Conservation (phyloP, 2,113 vertebrate genomes). For the Etia nguti region DNA sequence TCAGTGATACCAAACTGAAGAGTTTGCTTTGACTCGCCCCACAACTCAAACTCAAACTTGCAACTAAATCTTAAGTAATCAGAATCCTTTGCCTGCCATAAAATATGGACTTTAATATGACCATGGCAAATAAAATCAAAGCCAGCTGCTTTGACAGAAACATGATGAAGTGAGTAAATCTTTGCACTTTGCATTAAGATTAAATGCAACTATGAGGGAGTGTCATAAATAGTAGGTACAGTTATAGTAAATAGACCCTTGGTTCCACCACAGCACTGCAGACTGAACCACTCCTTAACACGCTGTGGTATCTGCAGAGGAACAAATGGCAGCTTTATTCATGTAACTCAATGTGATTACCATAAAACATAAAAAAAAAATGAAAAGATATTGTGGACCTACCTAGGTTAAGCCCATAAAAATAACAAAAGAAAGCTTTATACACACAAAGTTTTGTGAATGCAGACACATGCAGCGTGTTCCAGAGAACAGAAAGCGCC, state of each 20-base stretch:
- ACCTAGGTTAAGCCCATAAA: background rate
- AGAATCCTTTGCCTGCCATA: background rate
- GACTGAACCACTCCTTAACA: constrained; percentile 20
- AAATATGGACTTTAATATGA: background rate
- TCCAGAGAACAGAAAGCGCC: background rate
- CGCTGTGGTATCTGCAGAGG: background rate
- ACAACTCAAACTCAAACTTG: background rate
- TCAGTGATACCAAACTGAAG: background rate
- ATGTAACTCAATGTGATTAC: accelerated
- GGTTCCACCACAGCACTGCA: background rate
- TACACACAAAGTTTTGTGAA: background rate
- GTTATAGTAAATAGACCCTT: background rate
- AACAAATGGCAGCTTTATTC: background rate
- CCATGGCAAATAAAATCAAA: background rate
- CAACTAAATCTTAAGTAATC: background rate
- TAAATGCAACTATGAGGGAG: background rate
- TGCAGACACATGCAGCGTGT: background rate
- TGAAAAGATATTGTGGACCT: too few species aligned
- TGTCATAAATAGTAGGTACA: background rate
- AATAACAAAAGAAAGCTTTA: accelerated
- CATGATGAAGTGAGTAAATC: background rate
- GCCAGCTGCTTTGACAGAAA: background rate
- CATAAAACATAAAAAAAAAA: background rate
- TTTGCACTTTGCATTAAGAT: background rate
- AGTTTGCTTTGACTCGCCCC: background rate